Conservation (phyloP, 2,797 vertebrate species). For the Megalops cyprinoides region DNA sequence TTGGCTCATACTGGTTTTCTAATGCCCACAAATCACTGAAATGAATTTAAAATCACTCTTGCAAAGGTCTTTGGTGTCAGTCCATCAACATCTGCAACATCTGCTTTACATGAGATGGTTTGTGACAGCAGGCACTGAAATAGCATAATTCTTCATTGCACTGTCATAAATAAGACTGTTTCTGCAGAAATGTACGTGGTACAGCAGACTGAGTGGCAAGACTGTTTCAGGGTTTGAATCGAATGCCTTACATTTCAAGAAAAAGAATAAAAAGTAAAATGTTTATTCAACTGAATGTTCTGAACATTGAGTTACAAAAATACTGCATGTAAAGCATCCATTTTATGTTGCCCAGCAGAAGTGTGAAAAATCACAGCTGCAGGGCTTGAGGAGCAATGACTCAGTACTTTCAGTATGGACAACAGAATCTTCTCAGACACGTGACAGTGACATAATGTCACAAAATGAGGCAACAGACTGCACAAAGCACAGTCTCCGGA, state of each 20-base stretch:
- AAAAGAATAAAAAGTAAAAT: neutral
- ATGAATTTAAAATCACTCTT: neutral
- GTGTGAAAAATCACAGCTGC: slow-evolving; percentile 45
- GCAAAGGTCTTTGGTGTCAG: neutral
- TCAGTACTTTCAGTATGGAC: slow-evolving; percentile 38
- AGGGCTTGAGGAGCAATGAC: slow-evolving; percentile 42
- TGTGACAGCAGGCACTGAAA: neutral
- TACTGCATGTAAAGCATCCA: slow-evolving; percentile 17
- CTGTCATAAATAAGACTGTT: neutral
- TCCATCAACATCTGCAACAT: neutral
- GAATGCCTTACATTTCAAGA: neutral
- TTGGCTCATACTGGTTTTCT: neutral
- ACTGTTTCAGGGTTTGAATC: neutral
- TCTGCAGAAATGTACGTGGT: neutral
- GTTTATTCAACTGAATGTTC: neutral
- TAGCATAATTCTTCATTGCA: neutral
- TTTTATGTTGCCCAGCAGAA: slow-evolving; percentile 34
- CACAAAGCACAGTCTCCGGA: neutral
- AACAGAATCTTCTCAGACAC: slow-evolving; percentile 34
- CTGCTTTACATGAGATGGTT: neutral
- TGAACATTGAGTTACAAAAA: neutral
- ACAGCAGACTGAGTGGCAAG: neutral
- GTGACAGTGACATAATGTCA: slow-evolving; percentile 42
- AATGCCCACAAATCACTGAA: neutral
- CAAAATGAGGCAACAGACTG: slow-evolving; percentile 50